Base-by-base conservation (phyloP, 2,888 invertebrate species). In the Heliconius sara region DNA sequence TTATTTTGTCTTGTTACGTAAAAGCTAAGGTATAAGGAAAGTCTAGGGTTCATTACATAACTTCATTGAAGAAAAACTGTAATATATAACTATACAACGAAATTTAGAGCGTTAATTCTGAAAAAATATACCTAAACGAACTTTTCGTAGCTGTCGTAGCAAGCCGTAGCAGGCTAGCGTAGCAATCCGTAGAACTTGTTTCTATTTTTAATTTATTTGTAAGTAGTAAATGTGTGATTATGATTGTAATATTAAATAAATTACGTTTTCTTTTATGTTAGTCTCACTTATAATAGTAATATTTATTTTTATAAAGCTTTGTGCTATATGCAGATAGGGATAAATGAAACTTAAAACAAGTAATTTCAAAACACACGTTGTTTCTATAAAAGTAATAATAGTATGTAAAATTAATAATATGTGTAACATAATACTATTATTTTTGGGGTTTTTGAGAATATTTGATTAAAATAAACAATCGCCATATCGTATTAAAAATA, bases 1-100 rank as follows among this genome's bases (percentile, higher is more conserved):
- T 73, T 77, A 65, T 78, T 76, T 75, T 57, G 65, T 77, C 72
- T 75, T 16, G 80, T 83, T 83, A 83, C 83, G 83, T 83, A 83
- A 83, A 83, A 75, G 57, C 39, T 77, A 30, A 60, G 52, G 80
- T 76, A 78, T 80, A 82, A 76, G 68, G 27, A 68, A 80, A 80
- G 76, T 76, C 76, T 76, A 76, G 70, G 77, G 66, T 71, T 77
- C 67, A 77, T 83, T 83, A 79, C 80, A 79, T 83, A 83, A 83
- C 81, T 47, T 47, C 60, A 74, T 75, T 66, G 70, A 63, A 68
- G 39, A 57, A 3, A 19, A 25, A 34, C 22, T 27, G 57, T 66
- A n/a, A 52, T 27, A 22, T 47, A 68, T 25, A 27, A 30, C 43
- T 12, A 65, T 3, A 5, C 3, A 27, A 43, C 9, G n/a, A 10